phyloP scores from a whole-genome alignment of 2,888 invertebrate genomes.

The Caprella mutica region DNA sequence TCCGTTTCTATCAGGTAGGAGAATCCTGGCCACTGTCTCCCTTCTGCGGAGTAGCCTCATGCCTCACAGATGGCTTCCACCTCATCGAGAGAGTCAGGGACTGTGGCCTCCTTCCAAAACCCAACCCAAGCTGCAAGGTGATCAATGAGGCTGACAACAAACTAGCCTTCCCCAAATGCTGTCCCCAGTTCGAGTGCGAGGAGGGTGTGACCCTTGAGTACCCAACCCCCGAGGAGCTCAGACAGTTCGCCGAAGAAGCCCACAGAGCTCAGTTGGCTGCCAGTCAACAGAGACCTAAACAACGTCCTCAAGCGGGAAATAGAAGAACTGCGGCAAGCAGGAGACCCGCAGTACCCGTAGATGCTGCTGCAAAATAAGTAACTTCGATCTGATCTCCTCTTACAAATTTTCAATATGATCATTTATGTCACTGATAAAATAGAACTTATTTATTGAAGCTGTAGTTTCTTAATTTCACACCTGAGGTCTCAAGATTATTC shows the following conservation, averaged over 20 bases:
- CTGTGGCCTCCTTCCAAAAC: constrained; percentile 74
- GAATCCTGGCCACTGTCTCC: constrained; percentile 75
- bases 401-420: too few species aligned
- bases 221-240: constrained; percentile 14
- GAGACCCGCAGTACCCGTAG: neutral
- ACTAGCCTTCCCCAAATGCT: constrained; percentile 69
- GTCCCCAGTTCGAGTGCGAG: constrained; percentile 74
- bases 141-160: constrained; percentile 78
- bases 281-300: too few species aligned
- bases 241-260: constrained; percentile 3
- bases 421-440: too few species aligned
- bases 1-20: constrained; percentile 74
- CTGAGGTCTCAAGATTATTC: too few species aligned
- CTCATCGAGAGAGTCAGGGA: constrained; percentile 71
- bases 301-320: too few species aligned
- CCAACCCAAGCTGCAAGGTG: constrained; percentile 78
- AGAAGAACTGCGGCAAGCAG: constrained; percentile 1
- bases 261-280: constrained; percentile 3
- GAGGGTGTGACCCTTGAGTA: constrained; percentile 57
- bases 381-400: too few species aligned
- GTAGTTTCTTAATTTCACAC: too few species aligned
- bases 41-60: constrained; percentile 83
- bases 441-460: too few species aligned
- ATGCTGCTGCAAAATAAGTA: too few species aligned
- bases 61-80: constrained; percentile 53